These are phyloP conservation scores for Zootermopsis nevadensis DNA, from an alignment of 2,888 invertebrate genomes.

Conservation along the genomic window DNA sequence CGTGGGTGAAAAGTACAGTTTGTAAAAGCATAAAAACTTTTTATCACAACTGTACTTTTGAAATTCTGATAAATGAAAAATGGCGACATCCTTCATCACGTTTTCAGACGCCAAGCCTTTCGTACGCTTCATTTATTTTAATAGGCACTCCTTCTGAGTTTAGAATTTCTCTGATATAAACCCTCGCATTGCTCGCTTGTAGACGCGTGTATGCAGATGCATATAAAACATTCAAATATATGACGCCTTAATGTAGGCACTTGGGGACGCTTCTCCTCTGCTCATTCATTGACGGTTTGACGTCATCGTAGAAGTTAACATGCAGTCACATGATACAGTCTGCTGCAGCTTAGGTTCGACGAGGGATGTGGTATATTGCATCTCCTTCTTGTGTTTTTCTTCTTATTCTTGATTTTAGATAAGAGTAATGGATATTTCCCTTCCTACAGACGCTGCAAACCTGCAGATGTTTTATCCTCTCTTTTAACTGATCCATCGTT, in stretches of 20 bases:
- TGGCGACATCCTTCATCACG: background rate
- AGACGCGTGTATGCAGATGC: background rate
- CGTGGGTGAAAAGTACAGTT: too few species aligned
- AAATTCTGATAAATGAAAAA: background rate
- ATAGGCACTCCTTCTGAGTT: background rate
- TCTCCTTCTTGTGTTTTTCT: background rate
- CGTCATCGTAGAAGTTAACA: background rate
- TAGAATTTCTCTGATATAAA: background rate
- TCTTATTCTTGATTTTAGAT: constrained; percentile 16
- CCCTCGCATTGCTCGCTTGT: background rate
- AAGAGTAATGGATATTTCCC: constrained; percentile 21
- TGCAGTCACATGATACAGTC: background rate
- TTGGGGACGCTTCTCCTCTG: background rate
- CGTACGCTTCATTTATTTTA: background rate
- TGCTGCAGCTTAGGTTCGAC: background rate
- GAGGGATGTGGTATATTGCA: background rate
- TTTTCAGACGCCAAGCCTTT: background rate
- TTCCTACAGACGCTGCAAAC: background rate
- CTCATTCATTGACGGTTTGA: background rate
- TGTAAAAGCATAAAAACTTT: too few species aligned
- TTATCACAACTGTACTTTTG: too few species aligned
- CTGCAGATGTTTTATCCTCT: background rate
- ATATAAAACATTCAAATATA: background rate
- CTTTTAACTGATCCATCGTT: constrained; percentile 18
- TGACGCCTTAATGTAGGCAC: background rate